Evolutionary conservation across 2,113 vertebrate species (phyloP).

Genomic region (Epinephelus cyanopodus): DNA sequence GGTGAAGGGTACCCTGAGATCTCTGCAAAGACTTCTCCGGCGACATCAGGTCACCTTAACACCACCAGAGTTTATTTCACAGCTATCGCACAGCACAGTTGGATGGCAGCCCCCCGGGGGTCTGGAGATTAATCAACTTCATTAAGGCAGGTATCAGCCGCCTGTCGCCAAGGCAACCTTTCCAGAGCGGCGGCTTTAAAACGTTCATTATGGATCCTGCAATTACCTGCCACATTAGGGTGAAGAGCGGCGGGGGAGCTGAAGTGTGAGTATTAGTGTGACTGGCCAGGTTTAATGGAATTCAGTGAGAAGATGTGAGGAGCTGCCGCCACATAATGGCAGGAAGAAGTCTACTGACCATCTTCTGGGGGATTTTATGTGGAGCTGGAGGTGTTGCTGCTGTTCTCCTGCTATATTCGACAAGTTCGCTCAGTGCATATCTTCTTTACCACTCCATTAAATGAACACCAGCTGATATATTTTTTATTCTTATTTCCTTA

Average conservation of each 20-base stretch:
- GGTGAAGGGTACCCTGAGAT: not conserved
- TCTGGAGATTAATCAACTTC: slow-evolving; percentile 42
- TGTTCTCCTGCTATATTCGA: too few relatives aligned
- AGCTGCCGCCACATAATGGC: too few relatives aligned
- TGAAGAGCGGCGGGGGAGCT: not conserved
- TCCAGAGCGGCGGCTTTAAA: not conserved
- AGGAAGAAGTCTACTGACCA: not conserved
- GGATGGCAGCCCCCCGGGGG: not conserved
- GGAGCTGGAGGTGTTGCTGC: not conserved
- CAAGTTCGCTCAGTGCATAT: too few relatives aligned
- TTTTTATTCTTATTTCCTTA: too few relatives aligned
- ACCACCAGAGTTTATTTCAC: slow-evolving; percentile 22
- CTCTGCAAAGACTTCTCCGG: not conserved
- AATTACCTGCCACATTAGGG: slow-evolving; percentile 33
- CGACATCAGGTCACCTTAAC: slow-evolving; percentile 28
- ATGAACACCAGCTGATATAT: too few relatives aligned
- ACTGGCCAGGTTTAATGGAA: not conserved
- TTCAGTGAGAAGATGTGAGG: not conserved
- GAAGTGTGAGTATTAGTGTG: not conserved
- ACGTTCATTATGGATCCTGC: slow-evolving; percentile 44
- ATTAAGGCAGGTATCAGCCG: slow-evolving; percentile 10
- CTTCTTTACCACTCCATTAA: too few relatives aligned
- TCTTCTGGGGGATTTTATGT: not conserved
- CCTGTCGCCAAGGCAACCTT: slow-evolving; percentile 41
- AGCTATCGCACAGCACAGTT: not conserved